phyloP scores from a whole-genome alignment of 1,140 invertebrate species.

The Lepidostoma basale region DNA sequence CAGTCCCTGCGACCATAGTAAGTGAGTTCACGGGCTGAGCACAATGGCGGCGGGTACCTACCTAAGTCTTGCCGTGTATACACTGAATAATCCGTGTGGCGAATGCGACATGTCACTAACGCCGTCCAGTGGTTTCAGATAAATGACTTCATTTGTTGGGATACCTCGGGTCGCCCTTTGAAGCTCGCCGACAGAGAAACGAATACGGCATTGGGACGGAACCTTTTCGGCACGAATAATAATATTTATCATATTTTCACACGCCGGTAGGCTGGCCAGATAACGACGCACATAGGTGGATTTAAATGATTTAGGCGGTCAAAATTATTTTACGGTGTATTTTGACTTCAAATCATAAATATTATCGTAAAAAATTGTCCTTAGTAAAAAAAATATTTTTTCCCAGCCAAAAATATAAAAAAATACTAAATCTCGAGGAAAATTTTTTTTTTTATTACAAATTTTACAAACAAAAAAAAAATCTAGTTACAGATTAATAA shows the following conservation, averaged over 20 bases:
- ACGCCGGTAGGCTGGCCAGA: not conserved
- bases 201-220: not conserved
- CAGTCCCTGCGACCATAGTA: too few species aligned
- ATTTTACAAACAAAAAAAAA: too few species aligned
- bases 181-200: constrained; percentile 24
- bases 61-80: constrained; percentile 7
- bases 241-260: not conserved
- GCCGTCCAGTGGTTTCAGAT: constrained; percentile 45
- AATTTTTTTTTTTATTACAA: too few species aligned
- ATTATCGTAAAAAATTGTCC: too few species aligned
- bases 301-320: too few species aligned
- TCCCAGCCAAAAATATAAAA: too few species aligned
- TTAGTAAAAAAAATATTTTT: too few species aligned
- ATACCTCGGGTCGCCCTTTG: constrained; percentile 35
- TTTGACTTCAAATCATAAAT: too few species aligned
- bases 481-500: too few species aligned
- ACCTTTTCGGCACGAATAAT: not conserved
- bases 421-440: too few species aligned
- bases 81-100: constrained; percentile 41
- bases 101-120: constrained; percentile 46
- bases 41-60: constrained; percentile 29
- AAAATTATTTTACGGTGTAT: too few species aligned
- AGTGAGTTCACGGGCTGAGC: constrained; percentile 3
- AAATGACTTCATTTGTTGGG: constrained; percentile 47
- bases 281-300: too few species aligned